A percentile compares a stretch with the other conserved stretches of the same genome.
Conservation (phyloP, 2,888 invertebrate genomes). For the Hoplodrina blanda region DNA sequence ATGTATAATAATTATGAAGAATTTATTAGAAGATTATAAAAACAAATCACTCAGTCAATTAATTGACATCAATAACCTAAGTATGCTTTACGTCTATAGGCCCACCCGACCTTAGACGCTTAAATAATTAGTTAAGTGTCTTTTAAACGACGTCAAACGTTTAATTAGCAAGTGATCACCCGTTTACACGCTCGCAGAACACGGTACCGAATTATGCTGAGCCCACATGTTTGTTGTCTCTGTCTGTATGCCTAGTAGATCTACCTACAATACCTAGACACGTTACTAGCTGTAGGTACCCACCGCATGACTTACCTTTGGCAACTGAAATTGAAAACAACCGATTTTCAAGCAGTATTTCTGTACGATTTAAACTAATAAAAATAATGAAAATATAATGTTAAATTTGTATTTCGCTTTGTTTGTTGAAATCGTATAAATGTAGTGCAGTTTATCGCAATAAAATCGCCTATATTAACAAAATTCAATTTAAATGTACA, state of each 20-base stretch:
- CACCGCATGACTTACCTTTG: conserved; percentile 8
- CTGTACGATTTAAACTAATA: conserved; percentile 21
- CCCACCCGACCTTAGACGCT: neutral
- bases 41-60: neutral
- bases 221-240: conserved; percentile 42
- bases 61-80: neutral
- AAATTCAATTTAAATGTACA: conserved; percentile 47
- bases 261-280: conserved; percentile 19
- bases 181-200: conserved; percentile 34
- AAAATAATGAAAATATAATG: conserved; percentile 27
- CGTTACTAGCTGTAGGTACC: neutral
- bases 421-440: conserved; percentile 40
- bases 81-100: neutral
- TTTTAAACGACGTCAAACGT: conserved; percentile 36
- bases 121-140: neutral
- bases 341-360: conserved; percentile 10
- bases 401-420: conserved; percentile 28
- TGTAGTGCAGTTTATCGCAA: conserved; percentile 36
- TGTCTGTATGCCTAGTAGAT: conserved; percentile 12
- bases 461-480: conserved; percentile 28
- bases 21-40: too few species aligned
- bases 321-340: conserved; percentile 31
- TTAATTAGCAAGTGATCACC: conserved; percentile 46
- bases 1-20: too few species aligned
- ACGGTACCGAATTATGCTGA: conserved; percentile 23